phyloP scores from a whole-genome alignment of 2,113 vertebrate species.

The Bucco capensis region DNA sequence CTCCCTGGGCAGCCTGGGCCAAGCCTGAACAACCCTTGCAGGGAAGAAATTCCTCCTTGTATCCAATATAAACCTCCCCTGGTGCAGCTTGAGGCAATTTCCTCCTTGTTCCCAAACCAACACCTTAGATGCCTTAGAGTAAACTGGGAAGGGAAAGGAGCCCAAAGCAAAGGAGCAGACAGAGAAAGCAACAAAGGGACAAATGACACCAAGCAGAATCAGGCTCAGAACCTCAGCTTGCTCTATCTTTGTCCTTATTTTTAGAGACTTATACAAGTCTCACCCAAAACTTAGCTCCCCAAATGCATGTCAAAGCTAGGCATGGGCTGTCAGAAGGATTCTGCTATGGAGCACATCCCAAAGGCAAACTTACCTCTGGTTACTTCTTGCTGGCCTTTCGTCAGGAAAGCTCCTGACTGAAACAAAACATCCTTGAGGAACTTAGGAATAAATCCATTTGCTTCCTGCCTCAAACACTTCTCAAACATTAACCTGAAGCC shows the following conservation, averaged over 20 bases:
- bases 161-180: conserved; percentile 6
- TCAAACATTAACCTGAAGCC: conserved; percentile 69
- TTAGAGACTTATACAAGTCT: neutral
- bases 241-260: neutral
- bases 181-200: conserved; percentile 41
- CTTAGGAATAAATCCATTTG: conserved; percentile 66
- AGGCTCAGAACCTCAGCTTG: conserved; percentile 16
- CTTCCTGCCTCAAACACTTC: conserved; percentile 62
- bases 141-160: too few relatives aligned
- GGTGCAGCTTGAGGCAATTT: too few relatives aligned
- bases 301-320: neutral
- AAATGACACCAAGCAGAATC: conserved; percentile 58
- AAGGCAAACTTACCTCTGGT: neutral
- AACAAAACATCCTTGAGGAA: conserved; percentile 61
- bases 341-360: neutral
- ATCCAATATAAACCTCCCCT: too few relatives aligned
- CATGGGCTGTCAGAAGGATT: neutral
- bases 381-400: neutral
- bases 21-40: too few relatives aligned
- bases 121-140: neutral
- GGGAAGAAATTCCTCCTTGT: too few relatives aligned
- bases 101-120: too few relatives aligned
- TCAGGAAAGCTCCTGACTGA: conserved; percentile 17
- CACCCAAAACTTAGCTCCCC: neutral
- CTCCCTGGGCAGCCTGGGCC: too few relatives aligned